Evolutionary conservation across 2,888 invertebrate species (phyloP).

Genomic region (Phengaris arion): DNA sequence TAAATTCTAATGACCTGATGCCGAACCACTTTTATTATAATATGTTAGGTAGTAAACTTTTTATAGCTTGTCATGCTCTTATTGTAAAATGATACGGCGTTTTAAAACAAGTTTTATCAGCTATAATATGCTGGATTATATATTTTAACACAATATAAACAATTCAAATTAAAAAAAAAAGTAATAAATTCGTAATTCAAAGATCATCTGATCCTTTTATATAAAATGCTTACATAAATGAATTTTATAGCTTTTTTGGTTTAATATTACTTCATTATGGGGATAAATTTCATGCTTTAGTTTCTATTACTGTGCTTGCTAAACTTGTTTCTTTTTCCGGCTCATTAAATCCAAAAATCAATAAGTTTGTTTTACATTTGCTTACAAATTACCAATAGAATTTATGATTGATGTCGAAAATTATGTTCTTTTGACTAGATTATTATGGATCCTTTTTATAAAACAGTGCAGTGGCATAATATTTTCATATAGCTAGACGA

Average conservation of each 20-base stretch:
- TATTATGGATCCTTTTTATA: too few species aligned
- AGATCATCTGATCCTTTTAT: neutral
- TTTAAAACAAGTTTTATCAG: neutral
- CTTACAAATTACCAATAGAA: too few species aligned
- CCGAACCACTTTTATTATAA: constrained; percentile 5
- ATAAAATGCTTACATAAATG: neutral
- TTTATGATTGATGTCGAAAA: too few species aligned
- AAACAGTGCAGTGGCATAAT: too few species aligned
- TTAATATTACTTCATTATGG: neutral
- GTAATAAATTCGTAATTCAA: neutral
- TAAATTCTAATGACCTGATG: neutral
- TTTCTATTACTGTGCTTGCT: neutral
- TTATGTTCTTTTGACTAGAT: too few species aligned
- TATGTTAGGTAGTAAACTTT: constrained; percentile 12
- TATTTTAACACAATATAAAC: neutral
- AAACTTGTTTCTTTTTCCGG: neutral
- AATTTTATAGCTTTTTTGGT: neutral
- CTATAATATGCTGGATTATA: neutral
- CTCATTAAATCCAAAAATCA: neutral
- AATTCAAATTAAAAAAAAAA: neutral
- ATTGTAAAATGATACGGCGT: neutral
- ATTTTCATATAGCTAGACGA: too few species aligned
- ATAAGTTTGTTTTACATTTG: neutral
- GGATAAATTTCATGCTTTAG: neutral
- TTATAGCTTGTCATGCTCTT: constrained; percentile 4